Percentiles rank a stretch among this genome's conserved stretches.
These are phyloP conservation scores for Regulus satrapa DNA, from an alignment of 2,113 vertebrate species.

Conservation along the genomic window DNA sequence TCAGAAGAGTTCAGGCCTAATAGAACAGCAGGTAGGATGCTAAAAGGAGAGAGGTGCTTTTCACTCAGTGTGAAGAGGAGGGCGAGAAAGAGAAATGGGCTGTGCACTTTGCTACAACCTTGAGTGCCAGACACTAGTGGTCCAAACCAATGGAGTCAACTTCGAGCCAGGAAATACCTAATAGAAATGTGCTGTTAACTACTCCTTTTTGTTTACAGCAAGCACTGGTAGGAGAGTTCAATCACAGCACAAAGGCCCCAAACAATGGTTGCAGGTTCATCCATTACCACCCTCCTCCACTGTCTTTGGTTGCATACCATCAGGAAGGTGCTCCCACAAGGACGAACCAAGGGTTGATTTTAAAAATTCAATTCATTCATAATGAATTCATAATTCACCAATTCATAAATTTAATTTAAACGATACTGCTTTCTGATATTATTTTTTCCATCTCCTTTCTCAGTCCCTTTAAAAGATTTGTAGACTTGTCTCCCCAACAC, in stretches of 20 bases:
- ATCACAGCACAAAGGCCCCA: neutral
- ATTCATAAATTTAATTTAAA: too few species aligned
- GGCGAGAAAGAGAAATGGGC: neutral
- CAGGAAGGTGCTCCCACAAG: neutral
- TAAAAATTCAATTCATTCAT: neutral
- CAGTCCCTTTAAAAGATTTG: neutral
- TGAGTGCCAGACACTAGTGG: neutral
- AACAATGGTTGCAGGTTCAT: neutral
- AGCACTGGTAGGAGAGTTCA: neutral
- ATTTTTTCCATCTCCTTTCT: neutral
- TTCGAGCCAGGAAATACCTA: neutral
- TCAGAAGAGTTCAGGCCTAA: neutral
- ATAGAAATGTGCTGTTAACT: neutral
- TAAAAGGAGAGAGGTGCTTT: neutral
- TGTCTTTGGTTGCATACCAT: neutral
- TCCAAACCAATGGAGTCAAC: neutral
- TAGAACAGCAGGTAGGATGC: neutral
- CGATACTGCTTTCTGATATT: neutral
- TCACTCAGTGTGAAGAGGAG: accelerated
- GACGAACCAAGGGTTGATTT: neutral
- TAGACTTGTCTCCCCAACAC: neutral
- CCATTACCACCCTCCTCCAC: neutral
- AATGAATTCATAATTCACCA: too few species aligned
- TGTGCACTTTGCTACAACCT: neutral
- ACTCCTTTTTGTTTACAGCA: neutral